Evolutionary conservation across 1,140 invertebrate genomes (phyloP).

Genomic region (Popillia japonica): DNA sequence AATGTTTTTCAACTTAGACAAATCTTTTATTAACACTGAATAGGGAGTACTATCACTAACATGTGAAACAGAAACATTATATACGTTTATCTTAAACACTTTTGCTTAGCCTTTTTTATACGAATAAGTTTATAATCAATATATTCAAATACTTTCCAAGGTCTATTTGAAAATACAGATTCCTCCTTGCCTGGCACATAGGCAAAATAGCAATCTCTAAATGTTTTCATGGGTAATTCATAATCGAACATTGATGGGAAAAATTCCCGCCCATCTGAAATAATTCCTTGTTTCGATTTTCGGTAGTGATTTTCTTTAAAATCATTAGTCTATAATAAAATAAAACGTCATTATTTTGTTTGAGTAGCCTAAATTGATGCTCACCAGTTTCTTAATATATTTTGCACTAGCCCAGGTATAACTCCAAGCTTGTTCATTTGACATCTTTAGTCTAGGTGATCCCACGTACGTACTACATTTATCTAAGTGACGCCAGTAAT

Average conservation of each 20-base stretch:
- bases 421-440: neutral
- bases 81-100: neutral
- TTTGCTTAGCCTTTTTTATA: slow-evolving; percentile 14
- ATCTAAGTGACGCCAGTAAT: slow-evolving; percentile 40
- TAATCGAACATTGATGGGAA: slow-evolving; percentile 53
- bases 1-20: no score
- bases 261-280: slow-evolving; percentile 52
- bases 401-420: slow-evolving; percentile 42
- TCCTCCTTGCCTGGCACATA: slow-evolving; percentile 55
- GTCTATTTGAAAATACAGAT: slow-evolving; percentile 9
- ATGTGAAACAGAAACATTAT: no score
- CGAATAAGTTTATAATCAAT: slow-evolving; percentile 35
- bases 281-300: slow-evolving; percentile 46
- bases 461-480: slow-evolving; percentile 8
- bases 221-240: slow-evolving; percentile 52
- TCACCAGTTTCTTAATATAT: slow-evolving; percentile 40
- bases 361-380: neutral
- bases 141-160: slow-evolving; percentile 20
- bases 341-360: neutral
- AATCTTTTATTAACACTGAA: no score
- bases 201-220: slow-evolving; percentile 55
- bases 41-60: no score
- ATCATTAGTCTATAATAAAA: slow-evolving; percentile 18
- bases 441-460: slow-evolving; percentile 34
- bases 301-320: slow-evolving; percentile 33